phyloP scores from a whole-genome alignment of 2,797 vertebrate genomes.

The Onychomys arenicola region DNA sequence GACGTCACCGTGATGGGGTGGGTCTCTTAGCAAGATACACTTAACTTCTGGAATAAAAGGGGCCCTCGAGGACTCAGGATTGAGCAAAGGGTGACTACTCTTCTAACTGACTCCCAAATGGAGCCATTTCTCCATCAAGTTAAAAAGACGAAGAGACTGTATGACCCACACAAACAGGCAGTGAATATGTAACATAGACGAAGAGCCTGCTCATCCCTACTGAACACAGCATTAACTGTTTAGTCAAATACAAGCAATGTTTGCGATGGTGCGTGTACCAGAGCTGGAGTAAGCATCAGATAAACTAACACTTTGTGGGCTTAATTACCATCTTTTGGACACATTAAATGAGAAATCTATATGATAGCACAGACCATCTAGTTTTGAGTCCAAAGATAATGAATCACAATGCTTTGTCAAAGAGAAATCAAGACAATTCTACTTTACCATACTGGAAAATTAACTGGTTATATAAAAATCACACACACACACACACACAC shows the following conservation, averaged over 20 bases:
- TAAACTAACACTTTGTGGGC: neutral
- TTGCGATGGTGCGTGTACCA: neutral
- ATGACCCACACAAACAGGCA: neutral
- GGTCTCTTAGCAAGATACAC: neutral
- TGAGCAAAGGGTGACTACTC: neutral
- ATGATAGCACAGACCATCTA: neutral
- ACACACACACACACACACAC: too few species aligned
- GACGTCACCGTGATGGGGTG: accelerated
- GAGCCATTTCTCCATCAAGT: neutral
- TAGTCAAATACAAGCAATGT: neutral
- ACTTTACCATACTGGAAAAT: neutral
- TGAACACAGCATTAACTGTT: neutral
- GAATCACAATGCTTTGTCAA: neutral
- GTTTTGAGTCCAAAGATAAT: slow-evolving; percentile 13
- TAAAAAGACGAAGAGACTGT: neutral
- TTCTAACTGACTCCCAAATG: neutral
- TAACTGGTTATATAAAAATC: neutral
- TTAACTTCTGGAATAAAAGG: neutral
- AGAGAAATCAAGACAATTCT: neutral
- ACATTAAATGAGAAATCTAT: neutral
- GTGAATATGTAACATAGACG: neutral
- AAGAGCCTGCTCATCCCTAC: neutral
- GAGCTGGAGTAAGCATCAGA: neutral
- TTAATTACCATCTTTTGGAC: slow-evolving; percentile 17
- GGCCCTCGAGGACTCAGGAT: neutral